A percentile compares a stretch with the other conserved stretches of the same genome.
Evolutionary conservation across 2,797 vertebrate species (phyloP).

Genomic region (Odontamblyopus rebecca): DNA sequence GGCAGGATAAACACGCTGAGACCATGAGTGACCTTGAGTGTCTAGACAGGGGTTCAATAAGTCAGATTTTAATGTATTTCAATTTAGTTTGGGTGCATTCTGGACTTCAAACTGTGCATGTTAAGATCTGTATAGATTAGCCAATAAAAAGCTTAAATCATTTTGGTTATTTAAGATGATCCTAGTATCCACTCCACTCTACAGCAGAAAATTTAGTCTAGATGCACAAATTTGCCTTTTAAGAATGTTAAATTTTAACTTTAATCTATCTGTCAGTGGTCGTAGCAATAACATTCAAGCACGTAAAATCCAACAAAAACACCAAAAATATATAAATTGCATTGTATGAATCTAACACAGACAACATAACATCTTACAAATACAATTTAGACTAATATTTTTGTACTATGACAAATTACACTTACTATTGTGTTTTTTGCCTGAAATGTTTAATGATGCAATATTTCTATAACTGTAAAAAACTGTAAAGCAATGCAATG

Average conservation of each 20-base stretch:
- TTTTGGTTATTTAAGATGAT: no score
- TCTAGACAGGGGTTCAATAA: background rate
- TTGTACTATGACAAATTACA: no score
- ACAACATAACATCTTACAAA: background rate
- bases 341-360: background rate
- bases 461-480: background rate
- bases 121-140: background rate
- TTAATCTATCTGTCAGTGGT: no score
- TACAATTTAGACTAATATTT: no score
- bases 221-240: no score
- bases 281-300: no score
- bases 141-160: background rate
- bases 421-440: background rate
- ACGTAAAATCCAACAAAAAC: background rate
- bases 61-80: no score
- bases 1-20: background rate
- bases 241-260: no score
- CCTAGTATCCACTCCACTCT: no score
- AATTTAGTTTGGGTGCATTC: background rate
- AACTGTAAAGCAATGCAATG: background rate
- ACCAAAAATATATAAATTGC: background rate
- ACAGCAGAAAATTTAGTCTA: background rate
- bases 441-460: conserved; percentile 2
- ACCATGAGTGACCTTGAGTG: background rate
- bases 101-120: background rate